These are phyloP conservation scores for Chiloscyllium punctatum DNA, from an alignment of 2,797 vertebrate genomes.

Conservation along the genomic window DNA sequence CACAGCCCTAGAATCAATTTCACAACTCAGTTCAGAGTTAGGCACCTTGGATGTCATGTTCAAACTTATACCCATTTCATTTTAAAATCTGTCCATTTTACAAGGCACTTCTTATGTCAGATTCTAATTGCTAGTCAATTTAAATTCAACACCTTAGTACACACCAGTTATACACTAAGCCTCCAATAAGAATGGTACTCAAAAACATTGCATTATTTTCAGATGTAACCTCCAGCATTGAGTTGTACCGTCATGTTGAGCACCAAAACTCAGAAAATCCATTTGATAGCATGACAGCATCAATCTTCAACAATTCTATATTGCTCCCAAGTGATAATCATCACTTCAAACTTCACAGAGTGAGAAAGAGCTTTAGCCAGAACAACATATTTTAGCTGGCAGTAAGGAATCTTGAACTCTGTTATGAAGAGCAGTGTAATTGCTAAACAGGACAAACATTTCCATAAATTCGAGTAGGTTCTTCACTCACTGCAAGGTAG, in stretches of 20 bases:
- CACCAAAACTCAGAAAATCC: not conserved
- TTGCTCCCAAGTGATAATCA: not conserved
- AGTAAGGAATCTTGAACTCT: not conserved
- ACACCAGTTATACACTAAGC: not conserved
- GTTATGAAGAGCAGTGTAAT: not conserved
- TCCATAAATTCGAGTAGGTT: slow-evolving; percentile 68
- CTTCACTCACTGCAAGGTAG: slow-evolving; percentile 86
- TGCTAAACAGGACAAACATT: slow-evolving; percentile 71
- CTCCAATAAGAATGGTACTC: slow-evolving; percentile 7
- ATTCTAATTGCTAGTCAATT: slow-evolving; percentile 11
- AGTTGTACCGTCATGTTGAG: slow-evolving; percentile 1
- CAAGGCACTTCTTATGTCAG: slow-evolving; percentile 9
- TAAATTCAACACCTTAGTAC: not conserved
- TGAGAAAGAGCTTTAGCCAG: not conserved
- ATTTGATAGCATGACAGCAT: not conserved
- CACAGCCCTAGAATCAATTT: not conserved
- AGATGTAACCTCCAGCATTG: slow-evolving; percentile 17
- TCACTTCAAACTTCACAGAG: slow-evolving; percentile 17
- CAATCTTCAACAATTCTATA: slow-evolving; percentile 4
- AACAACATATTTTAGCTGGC: not conserved
- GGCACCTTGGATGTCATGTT: not conserved
- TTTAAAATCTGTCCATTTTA: not conserved
- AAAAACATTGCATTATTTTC: slow-evolving; percentile 20
- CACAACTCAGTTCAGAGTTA: not conserved
- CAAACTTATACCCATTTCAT: not conserved